phyloP scores from a whole-genome alignment of 2,797 vertebrate genomes.

The Siniperca undulata region DNA sequence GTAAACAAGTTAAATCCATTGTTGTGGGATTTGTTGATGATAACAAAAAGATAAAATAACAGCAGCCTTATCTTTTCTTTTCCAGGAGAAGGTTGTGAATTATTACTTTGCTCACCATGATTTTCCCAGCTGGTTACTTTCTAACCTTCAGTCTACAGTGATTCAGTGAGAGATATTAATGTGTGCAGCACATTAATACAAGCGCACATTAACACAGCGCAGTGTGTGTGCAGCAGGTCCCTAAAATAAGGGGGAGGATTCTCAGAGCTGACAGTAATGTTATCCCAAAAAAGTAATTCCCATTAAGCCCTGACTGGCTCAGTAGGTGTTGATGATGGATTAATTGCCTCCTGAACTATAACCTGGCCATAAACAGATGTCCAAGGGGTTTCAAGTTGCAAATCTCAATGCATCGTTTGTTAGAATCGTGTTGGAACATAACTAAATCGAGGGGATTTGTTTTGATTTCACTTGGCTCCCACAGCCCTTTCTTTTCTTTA shows the following conservation, averaged over 20 bases:
- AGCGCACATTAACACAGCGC: too few species aligned
- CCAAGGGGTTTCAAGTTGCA: background rate
- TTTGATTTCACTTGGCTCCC: constrained; percentile 37
- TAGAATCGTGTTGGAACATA: background rate
- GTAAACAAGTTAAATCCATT: background rate
- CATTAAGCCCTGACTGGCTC: background rate
- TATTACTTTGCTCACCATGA: background rate
- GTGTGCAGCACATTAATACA: too few species aligned
- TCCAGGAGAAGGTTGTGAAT: constrained; percentile 29
- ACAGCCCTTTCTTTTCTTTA: constrained; percentile 17
- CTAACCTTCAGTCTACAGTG: constrained; percentile 1
- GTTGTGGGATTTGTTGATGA: constrained; percentile 1
- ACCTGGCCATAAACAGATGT: background rate
- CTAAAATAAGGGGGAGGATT: constrained; percentile 9
- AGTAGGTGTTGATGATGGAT: background rate
- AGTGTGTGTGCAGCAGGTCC: background rate
- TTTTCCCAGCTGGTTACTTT: constrained; percentile 14
- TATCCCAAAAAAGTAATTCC: too few species aligned
- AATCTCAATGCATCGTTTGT: constrained; percentile 1
- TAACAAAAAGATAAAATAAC: constrained; percentile 11
- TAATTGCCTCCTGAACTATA: background rate
- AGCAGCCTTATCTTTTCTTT: background rate
- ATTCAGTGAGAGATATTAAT: constrained; percentile 12
- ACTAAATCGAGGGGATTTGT: constrained; percentile 35
- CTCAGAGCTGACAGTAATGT: constrained; percentile 9